Evolutionary conservation across 2,113 vertebrate species (phyloP).

Genomic region (Lagopus leucura): DNA sequence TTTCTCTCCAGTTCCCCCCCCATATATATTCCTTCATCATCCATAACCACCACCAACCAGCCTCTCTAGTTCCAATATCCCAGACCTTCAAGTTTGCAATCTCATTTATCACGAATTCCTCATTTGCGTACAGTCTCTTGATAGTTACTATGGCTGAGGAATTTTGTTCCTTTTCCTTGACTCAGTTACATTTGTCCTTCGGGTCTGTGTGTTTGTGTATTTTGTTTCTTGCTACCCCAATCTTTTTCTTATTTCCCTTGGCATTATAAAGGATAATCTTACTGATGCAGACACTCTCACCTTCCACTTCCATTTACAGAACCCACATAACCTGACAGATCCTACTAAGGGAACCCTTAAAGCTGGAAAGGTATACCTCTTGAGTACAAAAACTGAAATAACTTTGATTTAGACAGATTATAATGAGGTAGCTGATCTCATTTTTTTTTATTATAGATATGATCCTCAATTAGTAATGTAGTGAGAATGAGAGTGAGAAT

Average conservation of each 20-base stretch:
- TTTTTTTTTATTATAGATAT: not conserved
- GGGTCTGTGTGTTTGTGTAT: not conserved
- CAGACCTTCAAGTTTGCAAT: not conserved
- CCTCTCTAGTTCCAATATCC: not conserved
- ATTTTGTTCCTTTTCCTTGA: not conserved
- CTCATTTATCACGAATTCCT: not conserved
- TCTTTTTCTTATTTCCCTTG: not conserved
- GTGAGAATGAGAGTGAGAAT: not conserved
- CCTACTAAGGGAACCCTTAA: not conserved
- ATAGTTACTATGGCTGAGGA: not conserved
- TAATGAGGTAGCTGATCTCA: not conserved
- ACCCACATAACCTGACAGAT: not conserved
- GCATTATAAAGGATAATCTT: not conserved
- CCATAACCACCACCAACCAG: not conserved
- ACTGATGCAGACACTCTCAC: not conserved
- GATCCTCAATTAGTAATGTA: not conserved
- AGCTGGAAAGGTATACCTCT: not conserved
- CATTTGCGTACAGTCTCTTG: not conserved
- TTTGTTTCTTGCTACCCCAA: not conserved
- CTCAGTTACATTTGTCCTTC: not conserved
- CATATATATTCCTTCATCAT: not conserved
- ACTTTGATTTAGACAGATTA: not conserved
- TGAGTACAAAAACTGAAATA: not conserved
- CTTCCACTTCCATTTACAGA: not conserved
- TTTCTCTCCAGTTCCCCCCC: not conserved